Evolutionary conservation across 2,888 invertebrate species (phyloP).

Genomic region (Zeuzera pyrina): DNA sequence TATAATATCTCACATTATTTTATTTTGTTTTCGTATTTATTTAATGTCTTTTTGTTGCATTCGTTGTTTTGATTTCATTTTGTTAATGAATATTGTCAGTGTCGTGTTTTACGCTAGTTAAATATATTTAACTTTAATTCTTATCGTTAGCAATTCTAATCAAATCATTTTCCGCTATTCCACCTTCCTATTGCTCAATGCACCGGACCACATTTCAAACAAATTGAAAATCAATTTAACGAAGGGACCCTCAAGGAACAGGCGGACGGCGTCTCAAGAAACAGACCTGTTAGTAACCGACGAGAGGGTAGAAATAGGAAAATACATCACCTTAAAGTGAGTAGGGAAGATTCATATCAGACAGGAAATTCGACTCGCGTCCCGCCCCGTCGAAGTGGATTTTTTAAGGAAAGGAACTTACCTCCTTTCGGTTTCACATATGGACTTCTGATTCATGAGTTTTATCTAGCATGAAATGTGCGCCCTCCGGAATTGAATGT

Average conservation of each 20-base stretch:
- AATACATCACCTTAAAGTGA: conserved; percentile 72
- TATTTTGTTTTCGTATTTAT: too few species aligned
- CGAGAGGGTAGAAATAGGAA: conserved; percentile 60
- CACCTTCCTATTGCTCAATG: conserved; percentile 58
- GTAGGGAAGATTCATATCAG: conserved; percentile 70
- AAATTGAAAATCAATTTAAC: conserved; percentile 71
- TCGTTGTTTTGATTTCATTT: too few species aligned
- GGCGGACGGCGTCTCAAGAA: conserved; percentile 34
- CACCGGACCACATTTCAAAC: conserved; percentile 66
- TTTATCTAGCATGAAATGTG: conserved; percentile 69
- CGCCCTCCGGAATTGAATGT: conserved; percentile 60
- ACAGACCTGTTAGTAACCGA: conserved; percentile 31
- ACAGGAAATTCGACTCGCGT: conserved; percentile 68
- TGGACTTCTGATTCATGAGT: conserved; percentile 68
- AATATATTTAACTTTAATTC: conserved; percentile 32
- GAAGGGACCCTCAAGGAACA: conserved; percentile 47
- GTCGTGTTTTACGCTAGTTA: too few species aligned
- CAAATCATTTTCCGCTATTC: conserved; percentile 62
- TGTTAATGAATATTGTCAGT: too few species aligned
- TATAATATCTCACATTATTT: too few species aligned
- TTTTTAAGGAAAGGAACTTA: conserved; percentile 56
- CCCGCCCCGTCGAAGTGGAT: conserved; percentile 47
- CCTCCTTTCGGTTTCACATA: conserved; percentile 57
- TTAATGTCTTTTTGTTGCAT: too few species aligned
- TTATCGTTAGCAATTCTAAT: conserved; percentile 48